Base-by-base conservation (phyloP, 2,113 vertebrate species). In the Lasiurus borealis region DNA sequence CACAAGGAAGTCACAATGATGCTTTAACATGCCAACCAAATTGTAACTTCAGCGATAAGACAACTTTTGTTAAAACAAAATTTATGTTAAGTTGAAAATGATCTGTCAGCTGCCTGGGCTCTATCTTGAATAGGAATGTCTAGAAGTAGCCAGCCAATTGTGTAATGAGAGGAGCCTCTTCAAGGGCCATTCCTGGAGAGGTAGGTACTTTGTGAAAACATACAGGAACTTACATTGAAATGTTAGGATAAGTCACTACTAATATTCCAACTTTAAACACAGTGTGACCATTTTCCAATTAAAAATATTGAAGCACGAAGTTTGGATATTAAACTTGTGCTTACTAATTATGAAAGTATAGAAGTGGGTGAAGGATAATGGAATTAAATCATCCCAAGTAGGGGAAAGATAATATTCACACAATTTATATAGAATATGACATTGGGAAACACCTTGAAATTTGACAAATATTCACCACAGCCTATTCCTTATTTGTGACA, bases 291-390 rank as follows among this genome's bases (percentile, higher is more conserved):
- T 88, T 92, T 68, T 92, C 31, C 87, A 81, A 34, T 64, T 40
- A 83, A 82, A 68, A 29, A 36, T 88, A 64, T 13, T 82, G 10
- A 59, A 93, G 64, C 81, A 19, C 46, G 44, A 89, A 52, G 19
- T 27, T 71, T 88, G 6, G 6, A 16, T 90, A 83, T 76, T 90
- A 77, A 88, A 90, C 40, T 29, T 57, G 7, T 59, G 25, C 10
- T 71, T 85, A 81, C 66, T 73, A 59, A 54, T 94, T 69, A 71
- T 94, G 27, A 88, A 92, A 83, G 71, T 82, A 3, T 80, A 31
- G 75, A 87, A 11, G 6, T 18, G 64, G 54, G 75, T n/a, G 50
- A 91, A 92, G 2, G 36, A 68, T 48, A 91, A 86, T 64, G 25
- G 23, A 52, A 19, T 93, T 76, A 92, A 85, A 76, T 78, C 48